Conservation (phyloP, 2,888 invertebrate genomes). For the Monoplex corrugatus region DNA sequence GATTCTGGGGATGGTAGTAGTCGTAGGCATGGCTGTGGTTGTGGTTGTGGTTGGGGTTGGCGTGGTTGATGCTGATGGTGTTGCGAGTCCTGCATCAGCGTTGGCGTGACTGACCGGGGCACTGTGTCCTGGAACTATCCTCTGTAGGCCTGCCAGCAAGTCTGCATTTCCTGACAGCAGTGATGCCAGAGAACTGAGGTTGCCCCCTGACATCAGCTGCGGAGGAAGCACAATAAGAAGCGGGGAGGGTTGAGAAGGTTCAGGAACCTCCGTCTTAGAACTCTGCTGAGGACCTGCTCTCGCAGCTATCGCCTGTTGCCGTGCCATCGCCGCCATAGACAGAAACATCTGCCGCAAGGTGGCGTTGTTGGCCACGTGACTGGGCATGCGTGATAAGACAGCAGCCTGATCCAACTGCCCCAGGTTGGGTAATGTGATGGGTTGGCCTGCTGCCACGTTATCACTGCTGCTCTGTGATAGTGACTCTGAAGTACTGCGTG, state of each 20-base stretch:
- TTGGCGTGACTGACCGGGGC: background rate
- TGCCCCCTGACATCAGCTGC: background rate
- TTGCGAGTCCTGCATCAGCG: background rate
- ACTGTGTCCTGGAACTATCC: background rate
- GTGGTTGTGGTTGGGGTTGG: background rate
- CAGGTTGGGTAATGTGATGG: background rate
- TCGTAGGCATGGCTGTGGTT: background rate
- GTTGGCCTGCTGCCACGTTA: background rate
- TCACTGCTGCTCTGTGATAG: background rate
- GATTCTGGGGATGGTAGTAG: background rate
- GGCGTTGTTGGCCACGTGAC: constrained; percentile 38
- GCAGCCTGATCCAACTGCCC: background rate
- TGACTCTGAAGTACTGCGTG: background rate
- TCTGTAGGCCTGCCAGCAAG: background rate
- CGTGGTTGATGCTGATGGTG: background rate
- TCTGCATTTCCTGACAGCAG: background rate
- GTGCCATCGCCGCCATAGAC: constrained; percentile 11
- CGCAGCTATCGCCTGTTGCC: background rate
- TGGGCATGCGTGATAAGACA: constrained; percentile 38
- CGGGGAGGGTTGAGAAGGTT: background rate
- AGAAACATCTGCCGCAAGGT: constrained; percentile 40
- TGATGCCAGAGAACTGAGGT: background rate
- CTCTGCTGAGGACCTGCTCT: background rate
- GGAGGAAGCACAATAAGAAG: background rate
- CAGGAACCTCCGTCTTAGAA: too few relatives aligned